phyloP scores from a whole-genome alignment of 1,140 invertebrate genomes.

The Zaprionus inermis region DNA sequence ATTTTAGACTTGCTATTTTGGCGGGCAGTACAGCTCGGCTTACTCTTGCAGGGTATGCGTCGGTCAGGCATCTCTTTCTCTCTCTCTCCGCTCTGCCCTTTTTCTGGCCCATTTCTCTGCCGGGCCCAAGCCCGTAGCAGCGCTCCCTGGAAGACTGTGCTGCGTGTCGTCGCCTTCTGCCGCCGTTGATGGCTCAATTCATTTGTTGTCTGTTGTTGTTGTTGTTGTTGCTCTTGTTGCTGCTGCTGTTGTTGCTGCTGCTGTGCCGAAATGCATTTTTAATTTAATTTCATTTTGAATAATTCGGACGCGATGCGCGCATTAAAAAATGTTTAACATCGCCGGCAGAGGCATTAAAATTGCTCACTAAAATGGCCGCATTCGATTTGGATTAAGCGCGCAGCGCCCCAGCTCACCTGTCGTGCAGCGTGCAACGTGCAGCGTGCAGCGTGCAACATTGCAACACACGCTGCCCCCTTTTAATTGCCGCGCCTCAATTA shows the following conservation, averaged over 20 bases:
- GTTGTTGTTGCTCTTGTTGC: not conserved
- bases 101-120: conserved; percentile 66
- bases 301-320: conserved; percentile 54
- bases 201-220: conserved; percentile 45
- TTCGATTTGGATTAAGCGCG: conserved; percentile 71
- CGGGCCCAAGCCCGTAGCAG: conserved; percentile 9
- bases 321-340: conserved; percentile 62
- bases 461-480: conserved; percentile 4
- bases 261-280: conserved; percentile 74
- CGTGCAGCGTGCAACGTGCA: not conserved
- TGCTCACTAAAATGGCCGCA: conserved; percentile 55
- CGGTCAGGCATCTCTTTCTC: too few species aligned
- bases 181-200: conserved; percentile 74
- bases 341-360: conserved; percentile 71
- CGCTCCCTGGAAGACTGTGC: conserved; percentile 30
- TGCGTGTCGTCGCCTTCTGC: conserved; percentile 62
- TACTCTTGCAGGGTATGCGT: too few species aligned
- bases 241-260: conserved; percentile 13
- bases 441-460: not conserved
- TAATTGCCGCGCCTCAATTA: conserved; percentile 70
- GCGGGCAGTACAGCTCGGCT: too few species aligned
- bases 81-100: not conserved
- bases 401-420: not conserved
- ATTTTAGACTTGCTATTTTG: too few species aligned
- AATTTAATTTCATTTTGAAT: conserved; percentile 73